These are phyloP conservation scores for Eurois occulta DNA, from an alignment of 2,888 invertebrate species.

Conservation along the genomic window DNA sequence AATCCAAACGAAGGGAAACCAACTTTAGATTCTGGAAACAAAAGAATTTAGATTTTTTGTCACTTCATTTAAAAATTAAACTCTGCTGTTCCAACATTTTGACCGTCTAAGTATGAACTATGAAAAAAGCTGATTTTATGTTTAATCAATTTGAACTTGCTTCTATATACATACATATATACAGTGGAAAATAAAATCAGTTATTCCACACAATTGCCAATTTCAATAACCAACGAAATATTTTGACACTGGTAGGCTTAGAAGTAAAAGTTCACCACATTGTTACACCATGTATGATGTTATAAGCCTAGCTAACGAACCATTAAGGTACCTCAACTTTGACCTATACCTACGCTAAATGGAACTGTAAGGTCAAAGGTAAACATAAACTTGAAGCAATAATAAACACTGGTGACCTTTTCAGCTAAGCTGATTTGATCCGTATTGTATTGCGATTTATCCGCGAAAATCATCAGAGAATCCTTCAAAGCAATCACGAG, in stretches of 20 bases:
- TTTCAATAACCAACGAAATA: not conserved
- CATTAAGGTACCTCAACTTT: constrained; percentile 27
- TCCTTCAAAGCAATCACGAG: not conserved
- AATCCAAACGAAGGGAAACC: not conserved
- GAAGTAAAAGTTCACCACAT: not conserved
- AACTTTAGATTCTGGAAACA: not conserved
- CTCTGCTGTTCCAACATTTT: not conserved
- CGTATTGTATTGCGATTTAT: constrained; percentile 13
- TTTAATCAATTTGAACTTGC: not conserved
- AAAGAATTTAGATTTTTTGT: not conserved
- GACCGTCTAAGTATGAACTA: not conserved
- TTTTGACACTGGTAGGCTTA: not conserved
- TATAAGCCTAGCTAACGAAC: constrained; percentile 2
- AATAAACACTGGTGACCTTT: constrained; percentile 35
- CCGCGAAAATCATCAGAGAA: constrained; percentile 10
- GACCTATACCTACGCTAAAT: constrained; percentile 30
- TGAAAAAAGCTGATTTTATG: not conserved
- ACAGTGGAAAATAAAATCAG: not conserved
- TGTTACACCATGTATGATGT: not conserved
- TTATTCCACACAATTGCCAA: too few relatives aligned
- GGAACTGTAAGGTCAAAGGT: constrained; percentile 32
- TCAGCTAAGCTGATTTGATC: constrained; percentile 4
- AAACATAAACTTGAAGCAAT: constrained; percentile 29
- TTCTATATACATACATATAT: too few relatives aligned
- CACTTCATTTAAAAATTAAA: not conserved